Percentiles rank a stretch among this genome's conserved stretches.
Conservation (phyloP, 2,113 vertebrate genomes). For the Poecile atricapillus region DNA sequence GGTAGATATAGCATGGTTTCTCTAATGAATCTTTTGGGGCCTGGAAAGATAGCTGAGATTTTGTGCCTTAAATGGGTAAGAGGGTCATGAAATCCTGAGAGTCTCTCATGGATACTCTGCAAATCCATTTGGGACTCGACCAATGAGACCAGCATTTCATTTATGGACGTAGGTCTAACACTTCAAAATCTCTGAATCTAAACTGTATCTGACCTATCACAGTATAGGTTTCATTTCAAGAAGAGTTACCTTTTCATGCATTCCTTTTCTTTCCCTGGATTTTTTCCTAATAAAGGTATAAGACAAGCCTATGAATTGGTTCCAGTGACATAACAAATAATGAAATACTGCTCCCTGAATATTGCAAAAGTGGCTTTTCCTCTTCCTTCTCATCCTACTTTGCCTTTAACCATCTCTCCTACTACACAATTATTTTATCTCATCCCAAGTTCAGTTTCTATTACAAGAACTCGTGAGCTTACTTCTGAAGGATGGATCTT, state of each 20-base stretch:
- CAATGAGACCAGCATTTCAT: not conserved
- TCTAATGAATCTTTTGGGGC: not conserved
- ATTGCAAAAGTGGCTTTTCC: not conserved
- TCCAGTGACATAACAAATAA: not conserved
- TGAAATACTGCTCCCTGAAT: not conserved
- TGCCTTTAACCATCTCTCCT: not conserved
- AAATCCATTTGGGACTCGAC: not conserved
- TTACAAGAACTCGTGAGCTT: slow-evolving; percentile 68
- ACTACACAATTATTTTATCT: not conserved
- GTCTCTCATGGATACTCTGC: not conserved
- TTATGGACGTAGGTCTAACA: not conserved
- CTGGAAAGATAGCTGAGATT: not conserved
- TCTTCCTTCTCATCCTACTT: not conserved
- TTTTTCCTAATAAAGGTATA: not conserved
- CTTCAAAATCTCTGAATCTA: not conserved
- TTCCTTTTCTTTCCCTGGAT: not conserved
- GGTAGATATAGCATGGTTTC: not conserved
- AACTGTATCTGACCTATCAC: not conserved
- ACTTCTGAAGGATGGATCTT: slow-evolving; percentile 93
- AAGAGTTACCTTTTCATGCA: not conserved
- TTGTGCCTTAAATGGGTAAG: not conserved
- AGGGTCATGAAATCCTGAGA: not conserved
- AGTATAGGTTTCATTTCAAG: not conserved
- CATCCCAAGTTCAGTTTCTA: not conserved
- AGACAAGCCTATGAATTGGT: not conserved